Evolutionary conservation across 2,888 invertebrate genomes (phyloP), one percentile per base, ranked within the genome.

Genomic region (Lasioglossum villosulum): DNA sequence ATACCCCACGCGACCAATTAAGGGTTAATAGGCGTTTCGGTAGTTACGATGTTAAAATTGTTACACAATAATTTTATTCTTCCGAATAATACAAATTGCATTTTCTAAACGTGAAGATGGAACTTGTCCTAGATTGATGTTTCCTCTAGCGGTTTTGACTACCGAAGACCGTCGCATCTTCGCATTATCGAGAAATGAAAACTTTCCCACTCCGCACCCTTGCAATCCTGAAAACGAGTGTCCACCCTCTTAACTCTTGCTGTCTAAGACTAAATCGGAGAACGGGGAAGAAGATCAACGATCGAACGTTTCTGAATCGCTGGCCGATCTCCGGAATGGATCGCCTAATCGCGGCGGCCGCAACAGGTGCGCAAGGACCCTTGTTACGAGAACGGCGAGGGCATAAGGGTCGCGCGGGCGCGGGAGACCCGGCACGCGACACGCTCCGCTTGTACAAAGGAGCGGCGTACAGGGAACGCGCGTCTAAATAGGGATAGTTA

Each of bases 401-500:
- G 59, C 16, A 27, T 1, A 14, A 27, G 59, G 59, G 59, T 59
- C 63, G 63, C 30, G 63, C 6, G 63, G 30, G 30, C 63, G 66
- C 66, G 19, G 16, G 12, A 34, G 66, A 4, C 8, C 19, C 66
- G 66, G 66, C 66, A 66, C 66, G 66, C 66, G 66, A 66, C 66
- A 34, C 66, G 66, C 66, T 66, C 66, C 66, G 66, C 77, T 56
- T 75, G 80, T 80, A 80, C 59, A 70, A 78, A 75, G 27, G n/a
- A 68, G 66, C 34, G 19, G 34, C 75, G 81, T 78, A 77, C 77
- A 78, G 72, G 71, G 72, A 56, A 75, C 75, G 63, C 78, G 71
- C 76, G 81, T 82, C 72, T 79, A 81, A 72, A 81, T 76, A 78
- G 78, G 48, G 77, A 70, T 84, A 87, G 79, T 14, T 77, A 68